Evolutionary conservation across 2,113 vertebrate species (phyloP).

Genomic region (Dicentrarchus labrax): DNA sequence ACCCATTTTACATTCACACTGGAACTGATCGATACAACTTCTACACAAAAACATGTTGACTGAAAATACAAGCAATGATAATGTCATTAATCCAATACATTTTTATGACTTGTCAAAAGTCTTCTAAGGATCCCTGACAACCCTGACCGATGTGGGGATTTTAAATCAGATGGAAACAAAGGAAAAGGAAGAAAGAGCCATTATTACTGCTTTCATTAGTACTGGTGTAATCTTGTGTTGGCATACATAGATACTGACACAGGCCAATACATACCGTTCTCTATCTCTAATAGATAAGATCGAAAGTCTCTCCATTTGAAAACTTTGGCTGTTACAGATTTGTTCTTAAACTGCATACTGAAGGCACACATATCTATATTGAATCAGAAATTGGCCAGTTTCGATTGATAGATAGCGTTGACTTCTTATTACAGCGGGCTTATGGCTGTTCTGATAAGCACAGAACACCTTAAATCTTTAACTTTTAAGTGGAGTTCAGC

Average conservation of each 20-base stretch:
- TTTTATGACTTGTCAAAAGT: too few species aligned
- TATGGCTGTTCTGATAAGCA: neutral
- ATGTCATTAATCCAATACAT: too few species aligned
- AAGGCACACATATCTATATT: neutral
- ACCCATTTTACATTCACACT: too few species aligned
- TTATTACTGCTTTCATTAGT: neutral
- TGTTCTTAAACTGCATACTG: neutral
- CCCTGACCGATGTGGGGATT: neutral
- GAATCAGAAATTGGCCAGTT: neutral
- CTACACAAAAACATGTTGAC: too few species aligned
- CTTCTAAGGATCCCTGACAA: neutral
- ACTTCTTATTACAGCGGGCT: neutral
- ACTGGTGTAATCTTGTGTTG: neutral
- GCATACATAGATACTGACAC: neutral
- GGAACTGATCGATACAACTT: too few species aligned
- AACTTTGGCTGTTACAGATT: neutral
- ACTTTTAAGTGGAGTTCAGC: neutral
- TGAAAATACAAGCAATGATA: too few species aligned
- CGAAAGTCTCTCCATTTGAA: neutral
- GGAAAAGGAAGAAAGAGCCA: neutral
- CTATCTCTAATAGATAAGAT: constrained; percentile 1
- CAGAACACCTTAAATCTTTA: neutral
- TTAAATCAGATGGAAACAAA: neutral
- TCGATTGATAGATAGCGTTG: neutral
- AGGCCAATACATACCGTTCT: neutral